Evolutionary conservation across 2,113 vertebrate genomes (phyloP), one percentile per base, ranked within the genome.

Genomic region (western clawed frog (Xenopus tropicalis)): DNA sequence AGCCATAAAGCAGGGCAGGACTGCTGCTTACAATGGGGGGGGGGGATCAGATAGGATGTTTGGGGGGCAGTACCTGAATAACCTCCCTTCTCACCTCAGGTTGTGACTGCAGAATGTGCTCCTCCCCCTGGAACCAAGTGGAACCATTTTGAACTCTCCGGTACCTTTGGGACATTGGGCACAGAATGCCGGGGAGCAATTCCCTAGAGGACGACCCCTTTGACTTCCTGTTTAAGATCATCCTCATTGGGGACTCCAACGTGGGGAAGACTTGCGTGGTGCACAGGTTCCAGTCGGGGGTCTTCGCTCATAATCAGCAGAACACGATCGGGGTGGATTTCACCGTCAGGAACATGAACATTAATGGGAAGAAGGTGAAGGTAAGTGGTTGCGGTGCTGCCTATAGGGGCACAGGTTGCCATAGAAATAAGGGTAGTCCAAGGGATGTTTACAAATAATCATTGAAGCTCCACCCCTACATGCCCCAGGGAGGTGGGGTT

Each of bases 301-400:
- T 94, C 59, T 98, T 92, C 83, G 83, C 79, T 0, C 93, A 93
- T 80, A 92, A 88, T 14, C 94, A 96, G 80, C 95, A 98, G 70
- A 98, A 97, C 85, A 98, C 97, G 0, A 98, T 99, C 1, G 97
- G 96, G 1, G 97, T 99, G 4, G 97, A 99, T 82, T 99, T 99
- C 77, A 95, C 94, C 0, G 95, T 98, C 72, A 93, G 93, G 46
- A 95, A 94, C 0, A 71, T 98, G 64, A 89, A 94, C 17, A 91
- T 99, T 0, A 90, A 96, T 1, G 94, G 96, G 81, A 98, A 94
- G 85, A 97, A 79, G 82, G 93, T 98, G 1, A 99, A 98, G 93
- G 96, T 98, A 21, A 70, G 88, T 29, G 25, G 25, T 29, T 29
- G 25, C 3, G 3, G 3, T 3, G 25, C 3, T 29, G 6, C 6